Evolutionary conservation across 2,113 vertebrate species (phyloP), one percentile per base, ranked within the genome.

Genomic region (Dermatemys mawii): DNA sequence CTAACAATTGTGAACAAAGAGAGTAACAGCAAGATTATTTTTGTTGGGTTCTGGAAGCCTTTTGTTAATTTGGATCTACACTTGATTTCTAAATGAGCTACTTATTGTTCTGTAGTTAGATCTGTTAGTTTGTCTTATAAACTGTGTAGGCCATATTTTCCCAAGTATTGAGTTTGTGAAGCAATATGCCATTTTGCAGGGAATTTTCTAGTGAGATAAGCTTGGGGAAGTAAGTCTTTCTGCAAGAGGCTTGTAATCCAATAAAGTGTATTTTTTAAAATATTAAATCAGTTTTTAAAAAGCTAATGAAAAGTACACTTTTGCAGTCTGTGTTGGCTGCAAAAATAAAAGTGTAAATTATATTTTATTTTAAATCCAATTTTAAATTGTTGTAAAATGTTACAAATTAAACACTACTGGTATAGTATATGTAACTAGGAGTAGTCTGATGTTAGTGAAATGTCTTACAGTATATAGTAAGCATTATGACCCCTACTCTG

Each of bases 31-130:
- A 67, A 67, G 93, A 93, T 96, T 84, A 79, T 91, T 96, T 90
- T 94, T 96, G 84, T 97, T 91, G 95, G 90, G 44, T 95, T 97
- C 91, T 92, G 87, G 93, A 92, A 93, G 83, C 84, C 93, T 97
- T 97, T 96, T 94, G 83, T 93, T 97, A 90, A 93, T 83, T 54
- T 96, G 90, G 90, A 96, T 96, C 88, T 97, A 95, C 96, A 94
- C 96, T 96, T 96, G 96, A 84, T 93, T 93, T 93, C 82, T 94
- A 97, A 96, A 95, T 95, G 94, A 91, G 84, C 93, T 96, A 89
- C 93, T 97, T 76, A 46, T 46, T 44, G 94, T 97, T 94, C 90
- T 92, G 50, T 87, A 75, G 80, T 94, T 93, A 95, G 89, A 93
- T 95, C 55, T 94, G 73, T 63, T 32, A 78, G 73, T 89, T 0